Base-by-base conservation (phyloP, 2,113 vertebrate species). In the Amia ocellicauda region DNA sequence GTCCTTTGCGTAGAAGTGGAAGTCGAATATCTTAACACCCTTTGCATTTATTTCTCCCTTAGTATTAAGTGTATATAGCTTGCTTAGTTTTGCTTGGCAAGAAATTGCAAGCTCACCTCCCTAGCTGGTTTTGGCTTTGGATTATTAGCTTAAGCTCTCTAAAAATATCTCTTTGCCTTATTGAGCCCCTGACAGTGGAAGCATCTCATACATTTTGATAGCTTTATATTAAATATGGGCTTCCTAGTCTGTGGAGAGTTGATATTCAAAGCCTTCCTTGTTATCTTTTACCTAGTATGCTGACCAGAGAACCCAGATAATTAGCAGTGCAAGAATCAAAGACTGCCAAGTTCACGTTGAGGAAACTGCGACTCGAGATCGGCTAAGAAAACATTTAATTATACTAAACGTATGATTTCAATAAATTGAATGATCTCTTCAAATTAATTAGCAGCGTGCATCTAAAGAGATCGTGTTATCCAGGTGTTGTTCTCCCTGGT, bases 131-230 rank as follows among this genome's bases (percentile, higher is more conserved):
- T 74, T 75, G 71, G 74, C 72, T 80, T 66, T 70, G 80, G 81
- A 80, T 85, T 87, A 80, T 87, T 85, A 85, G 79, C 80, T 80
- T 85, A 83, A 83, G 79, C 78, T 76, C 74, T 81, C 82, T 84
- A 83, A 83, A 87, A 85, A 87, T 85, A 85, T 80, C 80, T 29
- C 75, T 79, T 77, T 81, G 83, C 80, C 80, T 77, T 80, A 80
- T 80, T 77, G 83, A 87, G 82, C 80, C 76, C 75, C 72, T 80
- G 80, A 82, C 81, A 84, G 78, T 76, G 74, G 73, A 70, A 76
- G 76, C 81, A 74, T 80, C 80, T 81, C 82, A 67, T 77, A 76
- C 78, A 75, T 83, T 80, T 74, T 77, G 80, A 84, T 76, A 67
- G 78, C 78, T 80, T 78, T 75, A 78, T 80, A 76, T 64, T 77